These are phyloP conservation scores for Channa striata DNA, from an alignment of 2,797 vertebrate genomes.

Conservation along the genomic window DNA sequence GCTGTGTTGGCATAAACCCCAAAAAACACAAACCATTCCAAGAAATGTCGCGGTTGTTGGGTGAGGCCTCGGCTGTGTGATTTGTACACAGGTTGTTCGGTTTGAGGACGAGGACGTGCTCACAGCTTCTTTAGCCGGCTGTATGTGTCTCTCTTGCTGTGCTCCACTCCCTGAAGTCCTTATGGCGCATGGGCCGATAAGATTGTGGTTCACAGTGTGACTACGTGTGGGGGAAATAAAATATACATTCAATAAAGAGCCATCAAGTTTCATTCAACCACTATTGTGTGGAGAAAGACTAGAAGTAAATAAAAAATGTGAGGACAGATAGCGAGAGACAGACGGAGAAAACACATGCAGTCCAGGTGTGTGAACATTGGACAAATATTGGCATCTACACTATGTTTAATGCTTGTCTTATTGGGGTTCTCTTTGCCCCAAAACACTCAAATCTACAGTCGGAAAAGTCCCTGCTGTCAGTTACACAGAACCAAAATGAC, in stretches of 20 bases:
- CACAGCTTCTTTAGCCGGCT: too few relatives aligned
- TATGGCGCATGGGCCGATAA: slow-evolving; percentile 94
- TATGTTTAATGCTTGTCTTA: too few relatives aligned
- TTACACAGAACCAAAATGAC: too few relatives aligned
- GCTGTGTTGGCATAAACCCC: slow-evolving; percentile 9
- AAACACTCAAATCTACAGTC: too few relatives aligned
- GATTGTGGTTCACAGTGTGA: slow-evolving; percentile 89
- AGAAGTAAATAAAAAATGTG: too few relatives aligned
- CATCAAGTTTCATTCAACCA: not conserved
- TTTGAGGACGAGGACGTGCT: slow-evolving; percentile 46
- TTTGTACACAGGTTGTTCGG: slow-evolving; percentile 2
- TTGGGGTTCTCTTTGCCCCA: too few relatives aligned
- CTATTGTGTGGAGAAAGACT: not conserved
- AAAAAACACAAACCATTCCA: not conserved
- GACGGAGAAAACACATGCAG: too few relatives aligned
- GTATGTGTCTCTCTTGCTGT: too few relatives aligned
- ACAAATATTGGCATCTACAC: too few relatives aligned
- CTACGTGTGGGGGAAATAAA: slow-evolving; percentile 70
- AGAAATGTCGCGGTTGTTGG: slow-evolving; percentile 12
- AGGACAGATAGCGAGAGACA: too few relatives aligned
- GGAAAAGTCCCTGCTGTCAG: too few relatives aligned
- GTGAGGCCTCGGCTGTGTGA: slow-evolving; percentile 9
- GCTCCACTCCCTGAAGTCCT: slow-evolving; percentile 93
- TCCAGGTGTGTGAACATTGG: too few relatives aligned
- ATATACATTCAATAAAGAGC: not conserved